Base-by-base conservation (phyloP, 2,888 invertebrate genomes). In the Ormia ochracea region DNA sequence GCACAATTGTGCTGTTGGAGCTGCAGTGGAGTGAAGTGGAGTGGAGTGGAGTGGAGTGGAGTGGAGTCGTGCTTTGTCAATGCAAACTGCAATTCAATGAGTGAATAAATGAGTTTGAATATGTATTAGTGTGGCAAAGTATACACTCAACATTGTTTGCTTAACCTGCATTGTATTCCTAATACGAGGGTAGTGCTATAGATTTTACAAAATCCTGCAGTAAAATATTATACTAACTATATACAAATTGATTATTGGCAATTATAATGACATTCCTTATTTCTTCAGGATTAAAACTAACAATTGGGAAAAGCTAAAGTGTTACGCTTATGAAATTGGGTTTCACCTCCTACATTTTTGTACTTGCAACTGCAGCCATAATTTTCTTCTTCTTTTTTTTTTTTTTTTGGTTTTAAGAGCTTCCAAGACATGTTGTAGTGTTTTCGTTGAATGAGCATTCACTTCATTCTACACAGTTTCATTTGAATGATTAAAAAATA, bases 71-170 rank as follows among this genome's bases (percentile, higher is more conserved):
- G 31, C 31, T 58, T 38, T 65, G 58, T 66, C 65, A 59, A 41
- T 10, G 50, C 9, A 59, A 74, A 21, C 50, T 74, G 66, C 28
- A 52, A 59, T 73, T 72, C 50, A 63, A 69, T 69, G 74, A 69
- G 33, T 63, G 41, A 23, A 70, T 70, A 65, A 65, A 52, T 65
- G 65, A 61, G 28, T 78, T 52, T 66, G 45, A 75, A 74, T 69
- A 54, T 81, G 74, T 78, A 69, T 59, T 63, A 50, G 65, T 54
- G 43, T 36, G 17, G 7, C 5, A 14, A 52, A 33, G 10, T 19
- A 28, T 14, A 23, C 9, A 12, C 10, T n/a, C 10, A 28, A 38
- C 12, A 31, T 6, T 38, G 45, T 75, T 36, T 33, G 26, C 45
- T 75, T 61, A 45, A 45, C 33, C 48, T 48, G 38, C 41, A 73